Base-by-base conservation (phyloP, 2,797 vertebrate species). In the Gorsachius magnificus region DNA sequence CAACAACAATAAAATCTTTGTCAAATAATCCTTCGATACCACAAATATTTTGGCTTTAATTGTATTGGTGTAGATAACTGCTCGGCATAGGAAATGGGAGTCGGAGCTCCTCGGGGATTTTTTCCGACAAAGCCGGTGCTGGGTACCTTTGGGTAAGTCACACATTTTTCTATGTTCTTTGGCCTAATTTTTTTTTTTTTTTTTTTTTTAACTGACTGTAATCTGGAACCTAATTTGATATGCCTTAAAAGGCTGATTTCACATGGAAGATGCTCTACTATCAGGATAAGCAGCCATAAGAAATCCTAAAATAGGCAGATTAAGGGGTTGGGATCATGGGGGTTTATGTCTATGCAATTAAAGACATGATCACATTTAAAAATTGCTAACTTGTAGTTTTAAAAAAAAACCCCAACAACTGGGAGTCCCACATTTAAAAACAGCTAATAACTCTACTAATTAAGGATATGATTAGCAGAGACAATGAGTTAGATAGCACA, bases 231-330 rank as follows among this genome's bases (percentile, higher is more conserved):
- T 90, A 87, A 95, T 95, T 89, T 68, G 78, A 65, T 90, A 74
- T 77, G 84, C 79, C 51, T 93, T 89, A 63, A 93, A 95, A 82
- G 79, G 56, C 91, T 81, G 72, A 92, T 95, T 96, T 95, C 69
- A 89, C 64, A 75, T 61, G 51, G 80, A 93, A 89, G 72, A 93
- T 76, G 65, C 61, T 88, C 71, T 94, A 76, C 78, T 94, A 85
- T 95, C 81, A 80, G 89, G 54, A 79, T 94, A 94, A 94, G 95
- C 79, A 92, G 95, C 78, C 90, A 35, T 92, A 92, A 90, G 94
- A 95, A 95, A 95, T 90, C 72, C 61, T 89, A 88, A 96, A 96
- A 97, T 93, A 96, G 93, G 83, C 91, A 92, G 94, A 97, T 96
- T 96, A 95, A 96, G 79, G 77, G 77, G 89, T 97, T 91, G 95